A percentile compares a stretch with the other conserved stretches of the same genome.
Evolutionary conservation across 64 coral and sea anemone species (phyloP).

Genomic region (Astreopora myriophthalma): DNA sequence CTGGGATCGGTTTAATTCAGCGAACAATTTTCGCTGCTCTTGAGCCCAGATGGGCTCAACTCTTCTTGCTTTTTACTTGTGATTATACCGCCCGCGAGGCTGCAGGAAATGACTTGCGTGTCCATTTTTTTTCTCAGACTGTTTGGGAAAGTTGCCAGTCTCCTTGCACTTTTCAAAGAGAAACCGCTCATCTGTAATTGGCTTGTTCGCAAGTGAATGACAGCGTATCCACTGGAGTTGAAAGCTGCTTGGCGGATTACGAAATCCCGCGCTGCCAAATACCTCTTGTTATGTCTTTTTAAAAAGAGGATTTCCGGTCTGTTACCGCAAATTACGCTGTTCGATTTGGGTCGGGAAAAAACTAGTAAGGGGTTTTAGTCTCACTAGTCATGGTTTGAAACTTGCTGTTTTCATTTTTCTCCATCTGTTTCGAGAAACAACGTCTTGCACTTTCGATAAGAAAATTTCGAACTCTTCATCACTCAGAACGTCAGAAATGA

Average conservation of each 20-base stretch:
- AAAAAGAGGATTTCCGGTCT: conserved; percentile 54
- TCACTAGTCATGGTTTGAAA: neutral
- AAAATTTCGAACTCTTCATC: neutral
- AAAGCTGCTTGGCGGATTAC: conserved; percentile 56
- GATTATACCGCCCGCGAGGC: conserved; percentile 22
- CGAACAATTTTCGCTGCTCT: conserved; percentile 2
- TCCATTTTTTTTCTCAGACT: conserved; percentile 20
- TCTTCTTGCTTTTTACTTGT: neutral
- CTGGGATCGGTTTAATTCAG: neutral
- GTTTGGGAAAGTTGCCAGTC: conserved; percentile 44
- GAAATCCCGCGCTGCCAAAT: conserved; percentile 39
- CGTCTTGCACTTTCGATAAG: neutral
- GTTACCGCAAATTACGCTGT: conserved; percentile 41
- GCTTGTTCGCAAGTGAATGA: neutral
- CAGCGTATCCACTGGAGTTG: neutral
- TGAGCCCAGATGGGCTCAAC: neutral
- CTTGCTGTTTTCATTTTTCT: neutral
- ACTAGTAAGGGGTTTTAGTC: neutral
- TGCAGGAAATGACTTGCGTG: conserved; percentile 37
- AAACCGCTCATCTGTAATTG: conserved; percentile 4
- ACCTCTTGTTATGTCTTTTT: conserved; percentile 46
- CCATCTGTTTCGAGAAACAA: neutral
- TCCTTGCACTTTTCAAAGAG: neutral
- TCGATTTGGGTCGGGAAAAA: neutral
- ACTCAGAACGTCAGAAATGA: neutral